Base-by-base conservation (phyloP, 2,113 vertebrate species). In the Lagopus muta region DNA sequence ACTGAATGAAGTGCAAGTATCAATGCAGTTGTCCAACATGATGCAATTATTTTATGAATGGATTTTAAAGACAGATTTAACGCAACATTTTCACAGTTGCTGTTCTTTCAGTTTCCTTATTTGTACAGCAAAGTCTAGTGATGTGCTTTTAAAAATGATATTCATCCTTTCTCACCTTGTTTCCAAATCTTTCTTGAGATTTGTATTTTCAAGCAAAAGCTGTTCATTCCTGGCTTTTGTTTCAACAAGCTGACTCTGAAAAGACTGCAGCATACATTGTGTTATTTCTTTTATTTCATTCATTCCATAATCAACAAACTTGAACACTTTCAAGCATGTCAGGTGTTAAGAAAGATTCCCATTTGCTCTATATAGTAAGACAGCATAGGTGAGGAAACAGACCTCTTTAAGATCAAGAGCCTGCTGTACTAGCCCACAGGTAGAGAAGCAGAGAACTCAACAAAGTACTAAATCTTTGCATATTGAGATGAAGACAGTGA, bases 191-290 rank as follows among this genome's bases (percentile, higher is more conserved):
- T 97, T 97, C 77, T 98, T 98, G 64, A 99, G 96, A 28, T 73
- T 92, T 82, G 93, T 81, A 34, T 98, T 98, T 93, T 98, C 98
- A 92, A 74, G 96, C 84, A 97, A 80, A 72, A 98, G 98, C 80
- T 97, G 91, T 66, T 98, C 97, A 1, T 97, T 98, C 92, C 97
- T 98, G 85, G 52, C 71, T 78, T 95, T 98, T 62, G 97, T 96
- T 75, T 98, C 98, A 72, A n/a, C 83, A 20, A 98, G 98, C 84
- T 99, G 98, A 40, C 98, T 98, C 96, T 98, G 98, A 89, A 98
- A 98, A 14, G 98, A 98, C 98, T 98, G 71, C 85, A 96, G 96
- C 21, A 86, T 1, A 96, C 34, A 62, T 14, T 45, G 20, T 6
- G 70, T 95, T 85, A 95, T 15, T 93, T 72, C 61, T 85, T 77